A percentile compares a stretch with the other conserved stretches of the same genome.
phyloP scores from a whole-genome alignment of 30 jellyfish, hydroid and myxozoan genomes.

The Chironex yamaguchii region DNA sequence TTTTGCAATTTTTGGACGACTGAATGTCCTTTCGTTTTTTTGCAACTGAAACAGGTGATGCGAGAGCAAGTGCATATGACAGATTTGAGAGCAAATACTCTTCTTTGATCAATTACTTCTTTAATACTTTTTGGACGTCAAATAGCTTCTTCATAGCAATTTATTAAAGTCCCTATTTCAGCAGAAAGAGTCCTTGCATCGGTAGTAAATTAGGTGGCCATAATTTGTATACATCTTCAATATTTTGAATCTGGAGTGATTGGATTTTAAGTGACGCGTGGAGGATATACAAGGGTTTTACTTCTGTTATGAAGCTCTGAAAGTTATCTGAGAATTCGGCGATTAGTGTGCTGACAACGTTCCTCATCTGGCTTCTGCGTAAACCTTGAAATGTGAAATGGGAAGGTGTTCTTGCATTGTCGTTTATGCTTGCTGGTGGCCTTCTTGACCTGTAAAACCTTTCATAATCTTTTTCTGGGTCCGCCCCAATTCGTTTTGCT shows the following conservation, averaged over 20 bases:
- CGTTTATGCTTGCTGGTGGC: slow-evolving; percentile 20
- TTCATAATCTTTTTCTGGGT: slow-evolving; percentile 3
- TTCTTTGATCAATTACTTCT: not conserved
- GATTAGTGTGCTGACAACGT: no score
- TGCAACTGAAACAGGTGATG: slow-evolving; percentile 40
- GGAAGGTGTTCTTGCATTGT: slow-evolving; percentile 3
- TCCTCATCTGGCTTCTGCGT: no score
- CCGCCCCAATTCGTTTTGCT: slow-evolving; percentile 1
- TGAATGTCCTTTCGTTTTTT: slow-evolving; percentile 24
- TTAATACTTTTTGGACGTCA: not conserved
- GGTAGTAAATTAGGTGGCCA: not conserved
- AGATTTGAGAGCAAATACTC: not conserved
- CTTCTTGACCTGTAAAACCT: slow-evolving; percentile 13
- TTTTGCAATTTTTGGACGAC: slow-evolving; percentile 2
- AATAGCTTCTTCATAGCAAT: not conserved
- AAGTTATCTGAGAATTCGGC: no score
- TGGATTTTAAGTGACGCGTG: no score
- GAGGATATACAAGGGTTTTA: no score
- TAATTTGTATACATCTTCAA: no score
- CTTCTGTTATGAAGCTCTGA: no score
- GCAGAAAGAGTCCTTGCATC: slow-evolving; percentile 5
- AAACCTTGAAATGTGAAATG: no score
- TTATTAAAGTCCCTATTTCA: not conserved
- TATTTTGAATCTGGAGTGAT: no score
- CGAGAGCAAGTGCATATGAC: slow-evolving; percentile 10